A percentile compares a stretch with the other conserved stretches of the same genome.
These are phyloP conservation scores for Odontocerum albicorne DNA, from an alignment of 2,888 invertebrate genomes.

Conservation along the genomic window DNA sequence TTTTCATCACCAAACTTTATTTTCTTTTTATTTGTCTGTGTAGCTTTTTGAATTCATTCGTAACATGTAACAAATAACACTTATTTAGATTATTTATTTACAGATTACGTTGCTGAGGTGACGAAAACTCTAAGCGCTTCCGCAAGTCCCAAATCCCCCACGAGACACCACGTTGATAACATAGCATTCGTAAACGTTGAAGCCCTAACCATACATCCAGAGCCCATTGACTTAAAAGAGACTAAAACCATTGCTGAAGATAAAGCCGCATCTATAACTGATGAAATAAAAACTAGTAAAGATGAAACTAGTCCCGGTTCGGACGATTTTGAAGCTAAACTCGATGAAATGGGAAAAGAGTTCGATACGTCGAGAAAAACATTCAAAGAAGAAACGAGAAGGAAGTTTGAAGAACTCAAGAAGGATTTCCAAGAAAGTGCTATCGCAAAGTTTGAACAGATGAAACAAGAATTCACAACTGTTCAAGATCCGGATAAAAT, in stretches of 20 bases:
- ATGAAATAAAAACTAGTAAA: conserved; percentile 2
- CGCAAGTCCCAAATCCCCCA: conserved; percentile 53
- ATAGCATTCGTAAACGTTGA: conserved; percentile 54
- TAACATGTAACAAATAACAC: too few species aligned
- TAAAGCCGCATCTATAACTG: neutral
- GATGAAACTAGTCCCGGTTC: conserved; percentile 7
- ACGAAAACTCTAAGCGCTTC: conserved; percentile 48
- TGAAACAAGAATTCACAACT: conserved; percentile 31
- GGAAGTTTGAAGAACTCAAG: conserved; percentile 35
- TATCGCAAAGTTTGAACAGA: conserved; percentile 31
- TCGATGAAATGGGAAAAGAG: conserved; percentile 33
- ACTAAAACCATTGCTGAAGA: too few species aligned
- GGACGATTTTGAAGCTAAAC: conserved; percentile 29
- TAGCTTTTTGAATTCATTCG: too few species aligned
- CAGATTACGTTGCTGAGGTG: conserved; percentile 51
- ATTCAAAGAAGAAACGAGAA: conserved; percentile 33
- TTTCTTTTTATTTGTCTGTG: too few species aligned
- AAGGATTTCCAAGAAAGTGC: conserved; percentile 34
- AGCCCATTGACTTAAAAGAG: conserved; percentile 15
- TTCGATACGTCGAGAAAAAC: conserved; percentile 26
- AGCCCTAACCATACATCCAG: conserved; percentile 38
- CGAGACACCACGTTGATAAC: conserved; percentile 54
- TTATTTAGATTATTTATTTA: conserved; percentile 44
- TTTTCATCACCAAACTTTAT: too few species aligned
- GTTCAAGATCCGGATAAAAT: conserved; percentile 23